phyloP scores from a whole-genome alignment of 2,113 vertebrate genomes.

The Hipposideros armiger region DNA sequence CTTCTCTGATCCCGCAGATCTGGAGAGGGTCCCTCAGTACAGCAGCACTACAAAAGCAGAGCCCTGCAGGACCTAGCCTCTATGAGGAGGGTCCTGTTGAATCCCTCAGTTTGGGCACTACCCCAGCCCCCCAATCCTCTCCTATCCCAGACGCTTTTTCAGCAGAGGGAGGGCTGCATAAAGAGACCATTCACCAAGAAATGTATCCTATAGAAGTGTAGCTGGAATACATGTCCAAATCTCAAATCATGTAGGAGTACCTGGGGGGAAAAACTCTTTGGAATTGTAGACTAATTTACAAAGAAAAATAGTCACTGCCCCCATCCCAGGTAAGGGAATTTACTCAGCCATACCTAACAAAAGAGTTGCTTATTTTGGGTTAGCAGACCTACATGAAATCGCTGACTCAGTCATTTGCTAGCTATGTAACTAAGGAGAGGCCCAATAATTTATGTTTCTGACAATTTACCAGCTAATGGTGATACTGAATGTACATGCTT shows the following conservation, averaged over 20 bases:
- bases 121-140: not conserved
- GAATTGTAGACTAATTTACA: not conserved
- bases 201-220: not conserved
- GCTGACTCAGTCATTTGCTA: not conserved
- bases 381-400: conserved; percentile 2
- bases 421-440: not conserved
- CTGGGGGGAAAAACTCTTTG: not conserved
- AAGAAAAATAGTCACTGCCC: not conserved
- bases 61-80: not conserved
- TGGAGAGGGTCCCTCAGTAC: not conserved
- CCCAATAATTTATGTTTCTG: not conserved
- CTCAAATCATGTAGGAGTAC: not conserved
- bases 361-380: not conserved
- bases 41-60: not conserved
- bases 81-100: not conserved
- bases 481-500: not conserved
- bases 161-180: not conserved
- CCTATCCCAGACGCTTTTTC: not conserved
- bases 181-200: not conserved
- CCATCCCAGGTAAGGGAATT: not conserved
- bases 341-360: not conserved
- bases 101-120: not conserved
- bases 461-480: not conserved
- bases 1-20: not conserved
- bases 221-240: not conserved